These are phyloP conservation scores for Dichetophora obliterata DNA, from an alignment of 2,888 invertebrate species.

Conservation along the genomic window DNA sequence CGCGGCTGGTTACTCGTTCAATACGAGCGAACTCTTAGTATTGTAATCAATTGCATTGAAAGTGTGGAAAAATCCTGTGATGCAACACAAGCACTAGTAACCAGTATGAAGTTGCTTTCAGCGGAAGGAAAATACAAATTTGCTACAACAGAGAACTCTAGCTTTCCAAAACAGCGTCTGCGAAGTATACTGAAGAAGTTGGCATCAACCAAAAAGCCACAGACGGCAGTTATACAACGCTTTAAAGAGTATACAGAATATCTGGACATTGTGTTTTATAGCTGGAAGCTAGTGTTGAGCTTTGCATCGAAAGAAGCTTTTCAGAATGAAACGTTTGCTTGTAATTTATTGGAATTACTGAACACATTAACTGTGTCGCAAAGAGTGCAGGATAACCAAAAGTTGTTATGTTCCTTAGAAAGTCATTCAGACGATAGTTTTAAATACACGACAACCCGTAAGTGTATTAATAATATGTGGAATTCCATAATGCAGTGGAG, in stretches of 20 bases:
- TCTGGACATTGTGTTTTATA: conserved; percentile 81
- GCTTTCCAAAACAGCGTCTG: conserved; percentile 78
- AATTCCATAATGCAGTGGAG: conserved; percentile 75
- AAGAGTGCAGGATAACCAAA: conserved; percentile 53
- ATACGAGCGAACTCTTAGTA: conserved; percentile 77
- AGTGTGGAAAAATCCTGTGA: conserved; percentile 72
- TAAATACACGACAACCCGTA: conserved; percentile 72
- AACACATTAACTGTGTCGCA: conserved; percentile 72
- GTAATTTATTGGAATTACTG: conserved; percentile 76
- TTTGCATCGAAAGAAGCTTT: conserved; percentile 73
- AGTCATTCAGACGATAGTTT: conserved; percentile 64
- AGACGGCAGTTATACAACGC: conserved; percentile 75
- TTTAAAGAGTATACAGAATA: conserved; percentile 83
- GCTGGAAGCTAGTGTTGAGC: conserved; percentile 75
- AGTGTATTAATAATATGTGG: conserved; percentile 82
- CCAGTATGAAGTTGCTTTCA: conserved; percentile 80
- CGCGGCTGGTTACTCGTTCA: conserved; percentile 78
- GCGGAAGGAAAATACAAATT: conserved; percentile 80
- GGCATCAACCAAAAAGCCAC: conserved; percentile 75
- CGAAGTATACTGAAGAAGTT: conserved; percentile 77
- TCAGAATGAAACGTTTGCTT: conserved; percentile 72
- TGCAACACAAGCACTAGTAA: conserved; percentile 77
- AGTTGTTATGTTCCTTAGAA: conserved; percentile 70
- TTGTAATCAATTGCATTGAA: conserved; percentile 74
- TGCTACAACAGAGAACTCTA: conserved; percentile 70